Evolutionary conservation across 2,888 invertebrate species (phyloP), one percentile per base, ranked within the genome.

Genomic region (Rotaria magnacalcarata): DNA sequence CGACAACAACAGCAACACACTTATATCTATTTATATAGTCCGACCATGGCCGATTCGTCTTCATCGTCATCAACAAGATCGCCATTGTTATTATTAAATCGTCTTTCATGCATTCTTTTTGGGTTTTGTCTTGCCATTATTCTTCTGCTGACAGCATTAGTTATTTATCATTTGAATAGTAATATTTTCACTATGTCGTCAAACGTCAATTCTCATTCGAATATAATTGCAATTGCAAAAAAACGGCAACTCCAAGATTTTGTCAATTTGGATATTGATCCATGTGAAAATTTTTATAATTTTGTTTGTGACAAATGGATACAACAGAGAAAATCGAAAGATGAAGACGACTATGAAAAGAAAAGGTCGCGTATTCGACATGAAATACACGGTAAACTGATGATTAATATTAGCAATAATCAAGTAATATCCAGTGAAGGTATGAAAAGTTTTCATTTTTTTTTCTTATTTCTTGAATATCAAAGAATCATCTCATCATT

Each of bases 261-360:
- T 47, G 80, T 80, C 19, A 47, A 80, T 80, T n/a, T 47, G 4
- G 34, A 80, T n/a, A n/a, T 43, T 5, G 47, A 80, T 80, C 80
- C 80, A 47, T 80, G 80, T 80, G 80, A 80, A 80, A 43, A 80
- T n/a, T 80, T 80, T n/a, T 80, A 80, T n/a, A 47, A 47, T 47
- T 80, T 80, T 14, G 80, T 80, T 47, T 80, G 80, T 80, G 43
- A 80, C 47, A 80, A 80, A 80, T 80, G 80, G 80, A 80, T 24
- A 80, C 80, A n/a, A 47, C 11, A 47, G n/a, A 47, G 24, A n/a
- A 24, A 47, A 80, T 1, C 24, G 0, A n/a, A 47, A 19, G 80
- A 74, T 21, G 8, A 74, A 3, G 43, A 41, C 19, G 34, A 80
- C 10, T 24, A 80, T 43, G 1, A 67, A 67, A 16, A 67, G 16